These are phyloP conservation scores for Hippopotamyrus pictus DNA, from an alignment of 2,797 vertebrate genomes.

Conservation along the genomic window DNA sequence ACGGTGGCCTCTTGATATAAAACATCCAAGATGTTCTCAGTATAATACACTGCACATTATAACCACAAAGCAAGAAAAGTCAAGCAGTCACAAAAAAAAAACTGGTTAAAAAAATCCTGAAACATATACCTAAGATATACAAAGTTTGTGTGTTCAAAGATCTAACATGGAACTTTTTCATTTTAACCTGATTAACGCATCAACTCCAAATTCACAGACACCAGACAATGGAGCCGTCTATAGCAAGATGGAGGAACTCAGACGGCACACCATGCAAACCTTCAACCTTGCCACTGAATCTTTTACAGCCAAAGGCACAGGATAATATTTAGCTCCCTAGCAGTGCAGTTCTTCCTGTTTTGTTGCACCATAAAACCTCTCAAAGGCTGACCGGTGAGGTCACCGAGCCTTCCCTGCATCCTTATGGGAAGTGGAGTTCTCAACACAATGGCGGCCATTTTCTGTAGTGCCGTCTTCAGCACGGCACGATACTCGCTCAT, in stretches of 20 bases:
- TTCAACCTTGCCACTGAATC: neutral
- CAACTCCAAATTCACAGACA: neutral
- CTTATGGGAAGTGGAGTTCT: slow-evolving; percentile 16
- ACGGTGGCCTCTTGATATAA: neutral
- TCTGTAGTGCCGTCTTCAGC: neutral
- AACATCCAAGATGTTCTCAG: neutral
- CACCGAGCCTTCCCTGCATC: neutral
- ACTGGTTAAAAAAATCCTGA: neutral
- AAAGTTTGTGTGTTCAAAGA: neutral
- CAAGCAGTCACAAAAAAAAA: neutral
- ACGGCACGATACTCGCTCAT: neutral
- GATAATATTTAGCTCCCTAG: neutral
- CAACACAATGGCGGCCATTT: neutral
- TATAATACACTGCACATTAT: neutral
- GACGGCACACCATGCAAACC: neutral
- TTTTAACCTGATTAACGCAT: neutral
- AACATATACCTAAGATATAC: neutral
- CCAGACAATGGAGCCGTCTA: neutral
- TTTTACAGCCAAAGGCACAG: neutral
- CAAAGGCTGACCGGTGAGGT: slow-evolving; percentile 1
- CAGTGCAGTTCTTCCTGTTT: slow-evolving; percentile 6
- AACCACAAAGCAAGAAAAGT: neutral
- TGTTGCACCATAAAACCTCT: neutral
- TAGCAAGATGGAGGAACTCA: neutral
- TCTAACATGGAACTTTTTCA: neutral